Base-by-base conservation (phyloP, 2,888 invertebrate genomes). In the Habrosyne pyritoides region DNA sequence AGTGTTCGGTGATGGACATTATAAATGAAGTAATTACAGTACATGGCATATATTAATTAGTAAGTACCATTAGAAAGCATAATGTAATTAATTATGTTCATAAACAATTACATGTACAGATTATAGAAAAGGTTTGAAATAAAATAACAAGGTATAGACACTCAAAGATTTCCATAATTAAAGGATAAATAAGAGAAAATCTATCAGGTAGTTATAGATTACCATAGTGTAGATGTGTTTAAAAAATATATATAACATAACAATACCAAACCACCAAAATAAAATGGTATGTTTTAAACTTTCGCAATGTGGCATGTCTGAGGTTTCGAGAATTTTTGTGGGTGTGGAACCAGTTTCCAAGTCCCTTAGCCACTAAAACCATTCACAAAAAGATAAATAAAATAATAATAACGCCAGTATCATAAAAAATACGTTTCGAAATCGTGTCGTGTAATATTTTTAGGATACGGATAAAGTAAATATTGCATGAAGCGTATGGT, bases 401-500 rank as follows among this genome's bases (percentile, higher is more conserved):
- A 62, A 64, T 61, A 66, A 69, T 69, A 69, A 69, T 60, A 65
- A 53, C 56, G 64, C 65, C 22, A n/a, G 22, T 42, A 55, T 55
- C 59, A 59, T 64, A 69, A 64, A 68, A 63, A 60, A 24, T 42
- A 63, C 63, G 60, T 66, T 67, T 70, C 61, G 57, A 67, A 69
- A 72, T 66, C 69, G 59, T 72, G 75, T 80, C 76, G 69, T 61
- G 76, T 75, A 83, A 83, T 50, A 50, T 50, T 83, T 86, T 85
- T 82, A 64, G 79, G 71, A 78, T 81, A 71, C 63, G 63, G 70
- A 62, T 80, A 83, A 78, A 62, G 79, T 81, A 86, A 87, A 89
- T 86, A 84, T 87, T 84, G 75, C 74, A 80, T 66, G 73, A 77
- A 75, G 73, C 73, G 61, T 62, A 70, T 84, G 84, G 85, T 88